Evolutionary conservation across 1,140 invertebrate species (phyloP).

Genomic region (Drosophila asahinai): DNA sequence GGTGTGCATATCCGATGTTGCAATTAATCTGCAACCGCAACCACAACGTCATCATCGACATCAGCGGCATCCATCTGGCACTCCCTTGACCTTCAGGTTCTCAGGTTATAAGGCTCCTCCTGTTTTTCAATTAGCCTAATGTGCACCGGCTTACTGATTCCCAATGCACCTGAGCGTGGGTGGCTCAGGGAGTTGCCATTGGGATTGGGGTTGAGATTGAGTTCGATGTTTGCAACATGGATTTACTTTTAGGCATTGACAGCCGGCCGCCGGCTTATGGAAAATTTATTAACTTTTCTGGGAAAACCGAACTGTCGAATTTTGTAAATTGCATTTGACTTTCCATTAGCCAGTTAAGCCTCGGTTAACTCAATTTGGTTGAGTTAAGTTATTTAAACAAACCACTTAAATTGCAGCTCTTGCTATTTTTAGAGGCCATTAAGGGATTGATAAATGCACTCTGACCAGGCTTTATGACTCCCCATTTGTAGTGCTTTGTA

Average conservation of each 20-base stretch:
- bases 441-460: neutral
- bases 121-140: conserved; percentile 61
- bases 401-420: no score
- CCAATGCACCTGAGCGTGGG: conserved; percentile 33
- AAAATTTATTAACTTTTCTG: conserved; percentile 2
- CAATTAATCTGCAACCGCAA: conserved; percentile 49
- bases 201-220: neutral
- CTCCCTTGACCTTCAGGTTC: neutral
- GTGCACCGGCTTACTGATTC: conserved; percentile 43
- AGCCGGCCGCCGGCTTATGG: neutral
- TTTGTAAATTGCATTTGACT: no score
- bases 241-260: conserved; percentile 59
- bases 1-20: conserved; percentile 32
- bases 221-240: conserved; percentile 57
- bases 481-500: neutral
- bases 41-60: conserved; percentile 32
- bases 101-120: neutral
- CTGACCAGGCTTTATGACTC: neutral
- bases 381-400: no score
- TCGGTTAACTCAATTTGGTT: neutral
- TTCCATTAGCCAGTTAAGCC: neutral
- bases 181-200: neutral
- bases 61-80: neutral
- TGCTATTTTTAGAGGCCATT: neutral
- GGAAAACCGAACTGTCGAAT: conserved; percentile 17